Evolutionary conservation across 1,140 invertebrate genomes (phyloP).

Genomic region (Brachionus manjavacas): DNA sequence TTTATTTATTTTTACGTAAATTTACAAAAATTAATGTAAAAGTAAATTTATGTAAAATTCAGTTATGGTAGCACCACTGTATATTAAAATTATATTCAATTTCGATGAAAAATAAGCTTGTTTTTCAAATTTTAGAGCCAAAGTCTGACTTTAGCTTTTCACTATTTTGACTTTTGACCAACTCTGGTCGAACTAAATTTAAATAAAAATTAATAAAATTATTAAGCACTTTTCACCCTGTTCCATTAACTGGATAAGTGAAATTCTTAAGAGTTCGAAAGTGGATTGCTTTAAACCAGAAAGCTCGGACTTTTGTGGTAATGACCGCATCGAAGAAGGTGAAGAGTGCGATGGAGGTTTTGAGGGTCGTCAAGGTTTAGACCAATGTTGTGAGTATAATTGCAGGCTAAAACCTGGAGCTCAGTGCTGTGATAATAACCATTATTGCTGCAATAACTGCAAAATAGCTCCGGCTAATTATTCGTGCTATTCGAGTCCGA

Average conservation of each 20-base stretch:
- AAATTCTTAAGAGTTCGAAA: constrained; percentile 78
- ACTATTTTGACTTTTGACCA: too few relatives aligned
- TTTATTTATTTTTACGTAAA: too few relatives aligned
- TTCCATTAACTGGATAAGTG: constrained; percentile 80
- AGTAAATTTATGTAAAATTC: too few relatives aligned
- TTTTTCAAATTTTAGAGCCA: too few relatives aligned
- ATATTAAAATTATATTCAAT: too few relatives aligned
- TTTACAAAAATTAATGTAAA: too few relatives aligned
- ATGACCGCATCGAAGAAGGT: constrained; percentile 82
- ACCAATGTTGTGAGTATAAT: constrained; percentile 83
- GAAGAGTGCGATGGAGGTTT: constrained; percentile 89
- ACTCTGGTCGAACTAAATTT: too few relatives aligned
- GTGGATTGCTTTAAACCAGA: constrained; percentile 74
- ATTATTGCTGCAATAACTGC: constrained; percentile 83
- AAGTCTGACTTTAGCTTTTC: too few relatives aligned
- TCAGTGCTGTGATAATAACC: constrained; percentile 87
- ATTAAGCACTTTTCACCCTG: constrained; percentile 85
- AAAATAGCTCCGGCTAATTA: constrained; percentile 69
- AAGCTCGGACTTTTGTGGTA: constrained; percentile 88
- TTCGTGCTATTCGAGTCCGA: constrained; percentile 65
- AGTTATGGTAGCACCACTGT: too few relatives aligned
- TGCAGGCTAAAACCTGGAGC: constrained; percentile 79
- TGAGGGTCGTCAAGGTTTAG: constrained; percentile 82
- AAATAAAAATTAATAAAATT: constrained; percentile 44
- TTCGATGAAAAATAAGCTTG: too few relatives aligned